Base-by-base conservation (phyloP, 2,888 invertebrate species). In the Ophioninae sp. region DNA sequence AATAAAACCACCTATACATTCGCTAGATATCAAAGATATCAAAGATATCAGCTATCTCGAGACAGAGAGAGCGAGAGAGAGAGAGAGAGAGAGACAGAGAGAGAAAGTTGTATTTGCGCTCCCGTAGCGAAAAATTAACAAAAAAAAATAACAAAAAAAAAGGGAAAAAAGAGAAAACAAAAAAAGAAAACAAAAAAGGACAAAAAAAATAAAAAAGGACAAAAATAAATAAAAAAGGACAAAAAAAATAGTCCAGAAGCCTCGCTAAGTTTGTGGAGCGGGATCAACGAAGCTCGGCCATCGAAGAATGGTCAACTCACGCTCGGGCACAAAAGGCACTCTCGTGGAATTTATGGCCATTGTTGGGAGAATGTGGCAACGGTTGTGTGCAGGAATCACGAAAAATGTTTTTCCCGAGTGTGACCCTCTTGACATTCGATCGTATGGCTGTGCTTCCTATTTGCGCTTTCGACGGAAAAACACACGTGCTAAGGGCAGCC, bases 331-430 rank as follows among this genome's bases (percentile, higher is more conserved):
- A 76, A 83, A 83, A 75, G 67, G 79, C 71, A 75, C 79, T 83
- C 51, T 79, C 41, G 79, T 74, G 51, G 67, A 86, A 85, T 86
- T 85, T 86, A 77, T 83, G 77, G 74, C 85, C 81, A 86, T 86
- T 83, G 83, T 86, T 77, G 59, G 71, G 23, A 41, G 75, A 68
- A 22, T 68, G 78, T 68, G 74, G 51, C 73, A 41, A n/a, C 37
- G 39, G 23, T 41, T 37, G 23, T 37, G 17, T 37, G 17, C 73
- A 44, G 58, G 58, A n/a, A 41, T 72, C 64, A 41, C 59, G 64
- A 8, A 9, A 58, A 51, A 22, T 51, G 58, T 68, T 74, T 51
- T 71, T 65, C 37, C 37, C 10, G 17, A 37, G 59, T 20, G 30
- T 71, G 81, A 75, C 78, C 85, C 37, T 41, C 67, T 76, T 37